Evolutionary conservation across 2,113 vertebrate species (phyloP), one percentile per base, ranked within the genome.

Genomic region (Tauraco erythrolophus): DNA sequence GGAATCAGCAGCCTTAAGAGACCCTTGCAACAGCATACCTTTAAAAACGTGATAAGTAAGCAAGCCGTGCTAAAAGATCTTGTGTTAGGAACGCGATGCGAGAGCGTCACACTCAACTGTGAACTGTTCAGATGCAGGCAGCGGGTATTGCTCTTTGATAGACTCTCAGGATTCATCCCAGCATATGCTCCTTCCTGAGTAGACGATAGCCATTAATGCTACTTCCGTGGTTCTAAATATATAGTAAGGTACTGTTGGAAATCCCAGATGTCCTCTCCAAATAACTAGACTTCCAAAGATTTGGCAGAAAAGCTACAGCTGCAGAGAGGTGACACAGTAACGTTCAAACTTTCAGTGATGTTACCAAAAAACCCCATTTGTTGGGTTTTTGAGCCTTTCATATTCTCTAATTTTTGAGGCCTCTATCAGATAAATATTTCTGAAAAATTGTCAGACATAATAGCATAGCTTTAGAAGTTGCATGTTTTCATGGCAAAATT

Each of bases 201-300:
- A 89, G 89, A 92, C 91, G 83, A 62, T 50, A 83, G 41, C 84
- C 84, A 27, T 90, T 84, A 85, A 88, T 97, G 92, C 83, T 75
- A 77, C 90, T 93, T 96, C 94, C 39, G 35, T 87, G 93, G 94
- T 86, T 95, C 90, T 88, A 93, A 97, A 95, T 96, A n/a, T 17
- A 64, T 78, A 10, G 1, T 82, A 57, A 68, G 41, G 28, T 60
- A 61, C 57, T 72, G 37, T 5, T 94, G 75, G 86, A 81, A 95
- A 84, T 69, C 84, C 89, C 95, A 96, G 86, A 89, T 91, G 84
- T 92, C 80, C n/a, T 72, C 65, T 82, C 87, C 83, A 85, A 83
- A 95, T 76, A 89, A 72, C 48, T 60, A 4, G 24, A 46, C 91
- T 91, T 92, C 72, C 75, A 96, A 57, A 91, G 74, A 60, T 60